Percentiles rank a stretch among this genome's conserved stretches.
Conservation (phyloP, 2,888 invertebrate species). For the Clostera curtula region DNA sequence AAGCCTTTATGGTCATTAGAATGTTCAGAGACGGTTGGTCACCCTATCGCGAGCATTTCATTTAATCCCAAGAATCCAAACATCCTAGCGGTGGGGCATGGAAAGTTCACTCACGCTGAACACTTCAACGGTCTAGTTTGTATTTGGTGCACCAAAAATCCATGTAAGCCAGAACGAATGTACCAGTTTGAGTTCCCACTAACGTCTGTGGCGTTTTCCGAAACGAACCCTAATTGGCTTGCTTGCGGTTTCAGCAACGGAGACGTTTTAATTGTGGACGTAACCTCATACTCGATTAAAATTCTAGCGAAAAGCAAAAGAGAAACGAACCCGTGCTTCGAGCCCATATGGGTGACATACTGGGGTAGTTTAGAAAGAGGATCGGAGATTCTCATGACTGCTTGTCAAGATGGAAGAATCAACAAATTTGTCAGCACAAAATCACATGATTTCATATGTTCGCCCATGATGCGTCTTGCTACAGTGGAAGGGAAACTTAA, state of each 20-base stretch:
- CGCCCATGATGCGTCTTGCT: slow-evolving; percentile 78
- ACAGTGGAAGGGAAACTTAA: slow-evolving; percentile 80
- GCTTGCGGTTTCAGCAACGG: slow-evolving; percentile 86
- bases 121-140: slow-evolving; percentile 78
- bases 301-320: slow-evolving; percentile 73
- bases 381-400: slow-evolving; percentile 71
- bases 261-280: slow-evolving; percentile 80
- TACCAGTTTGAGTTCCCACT: slow-evolving; percentile 79
- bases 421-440: slow-evolving; percentile 72
- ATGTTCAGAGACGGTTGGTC: slow-evolving; percentile 61
- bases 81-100: slow-evolving; percentile 85
- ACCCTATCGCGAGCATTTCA: slow-evolving; percentile 77
- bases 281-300: slow-evolving; percentile 71
- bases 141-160: slow-evolving; percentile 89
- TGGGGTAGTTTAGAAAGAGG: slow-evolving; percentile 72
- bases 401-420: slow-evolving; percentile 77
- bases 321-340: slow-evolving; percentile 75
- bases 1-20: slow-evolving; percentile 80
- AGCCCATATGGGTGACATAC: slow-evolving; percentile 79
- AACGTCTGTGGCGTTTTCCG: slow-evolving; percentile 82
- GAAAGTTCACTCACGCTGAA: slow-evolving; percentile 77
- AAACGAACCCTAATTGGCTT: slow-evolving; percentile 79
- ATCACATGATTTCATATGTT: slow-evolving; percentile 75
- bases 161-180: slow-evolving; percentile 81
- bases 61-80: slow-evolving; percentile 82